Evolutionary conservation across 2,113 vertebrate species (phyloP).

Genomic region (Astur gentilis): DNA sequence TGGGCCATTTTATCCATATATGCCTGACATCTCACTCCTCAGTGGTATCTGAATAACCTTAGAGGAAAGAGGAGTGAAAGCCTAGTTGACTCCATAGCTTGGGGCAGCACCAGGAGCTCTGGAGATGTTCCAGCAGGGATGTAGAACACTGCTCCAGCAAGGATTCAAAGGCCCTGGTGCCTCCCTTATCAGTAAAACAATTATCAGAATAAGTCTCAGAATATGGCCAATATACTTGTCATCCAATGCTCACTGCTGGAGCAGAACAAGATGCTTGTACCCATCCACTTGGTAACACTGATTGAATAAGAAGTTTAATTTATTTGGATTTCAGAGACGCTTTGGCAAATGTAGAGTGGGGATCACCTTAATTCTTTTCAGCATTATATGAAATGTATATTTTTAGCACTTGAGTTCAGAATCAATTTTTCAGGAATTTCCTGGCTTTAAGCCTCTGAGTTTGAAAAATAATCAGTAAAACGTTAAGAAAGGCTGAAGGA

Average conservation of each 20-base stretch:
- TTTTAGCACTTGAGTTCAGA: not conserved
- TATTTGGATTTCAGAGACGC: not conserved
- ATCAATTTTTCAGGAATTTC: constrained; percentile 20
- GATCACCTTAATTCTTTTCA: not conserved
- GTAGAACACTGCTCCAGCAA: not conserved
- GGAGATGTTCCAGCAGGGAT: not conserved
- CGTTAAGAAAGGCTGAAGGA: not conserved
- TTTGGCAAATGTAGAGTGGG: not conserved
- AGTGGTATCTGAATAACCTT: not conserved
- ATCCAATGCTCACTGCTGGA: not conserved
- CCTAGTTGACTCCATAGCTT: not conserved
- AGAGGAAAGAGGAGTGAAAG: not conserved
- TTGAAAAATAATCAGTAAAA: not conserved
- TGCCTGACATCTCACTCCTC: not conserved
- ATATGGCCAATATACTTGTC: not conserved
- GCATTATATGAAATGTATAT: not conserved
- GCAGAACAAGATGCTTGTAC: not conserved
- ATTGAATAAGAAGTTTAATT: not conserved
- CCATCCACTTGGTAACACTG: not conserved
- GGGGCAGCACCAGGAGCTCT: not conserved
- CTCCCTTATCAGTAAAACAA: not conserved
- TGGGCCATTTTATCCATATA: not conserved
- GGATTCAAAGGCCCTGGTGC: not conserved
- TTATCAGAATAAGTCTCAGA: not conserved
- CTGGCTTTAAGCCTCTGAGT: not conserved